Evolutionary conservation across 2,797 vertebrate species (phyloP), one percentile per base, ranked within the genome.

Genomic region (Lepilemur ruficaudatus): DNA sequence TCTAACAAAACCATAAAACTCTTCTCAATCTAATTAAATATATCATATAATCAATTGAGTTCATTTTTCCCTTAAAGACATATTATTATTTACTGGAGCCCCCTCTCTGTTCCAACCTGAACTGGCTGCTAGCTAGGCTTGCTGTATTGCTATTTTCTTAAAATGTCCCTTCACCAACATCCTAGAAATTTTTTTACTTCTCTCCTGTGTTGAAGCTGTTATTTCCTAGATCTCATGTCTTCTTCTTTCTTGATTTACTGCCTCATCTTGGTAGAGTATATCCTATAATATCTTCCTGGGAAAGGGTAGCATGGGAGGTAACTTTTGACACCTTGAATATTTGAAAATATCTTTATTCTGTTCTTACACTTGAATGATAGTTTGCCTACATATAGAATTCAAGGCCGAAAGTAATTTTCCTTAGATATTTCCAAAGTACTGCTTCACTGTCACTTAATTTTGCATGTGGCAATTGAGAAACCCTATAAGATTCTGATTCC

Each of bases 311-410:
- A 35, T 17, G 43, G 41, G 18, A 50, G n/a, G 25, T 57, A 67
- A 67, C 65, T 75, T 92, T 69, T 92, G 73, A 89, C 9, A 81
- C 14, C 30, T 38, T 67, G 57, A 79, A 52, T 94, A 84, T 75
- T 59, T 89, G 78, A 80, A 89, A 67, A 89, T 67, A 73, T 18
- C 20, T 91, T 88, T 72, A 83, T 92, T 94, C 17, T 48, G 79
- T 57, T 59, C 43, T 85, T 30, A 43, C 41, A 80, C 32, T 78
- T 73, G 41, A 92, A 52, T 59, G 72, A 79, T 14, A 85, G 43
- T 50, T 89, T 93, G 72, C 35, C 43, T 86, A 55, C 35, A 50
- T 69, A 93, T 30, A 95, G 52, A 90, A 92, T 73, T 57, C 48
- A 50, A 85, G 72, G 65, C 73, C 59, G 48, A 73, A 76, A 94